Conservation (phyloP, 2,113 vertebrate species). For the Ammodytes marinus region DNA sequence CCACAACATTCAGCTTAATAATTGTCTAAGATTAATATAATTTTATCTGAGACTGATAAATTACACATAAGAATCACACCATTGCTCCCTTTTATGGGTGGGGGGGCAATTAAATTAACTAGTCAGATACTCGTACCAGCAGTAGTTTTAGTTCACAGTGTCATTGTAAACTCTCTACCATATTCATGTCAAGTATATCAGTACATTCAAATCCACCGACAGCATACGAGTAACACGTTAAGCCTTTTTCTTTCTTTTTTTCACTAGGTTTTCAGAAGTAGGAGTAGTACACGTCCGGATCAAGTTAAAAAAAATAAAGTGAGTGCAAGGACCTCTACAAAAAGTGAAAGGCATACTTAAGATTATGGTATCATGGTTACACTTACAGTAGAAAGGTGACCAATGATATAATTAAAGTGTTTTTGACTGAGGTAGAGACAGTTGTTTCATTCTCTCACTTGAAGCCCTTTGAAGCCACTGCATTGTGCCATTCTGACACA, state of each 20-base stretch:
- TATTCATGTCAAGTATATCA: conserved; percentile 77
- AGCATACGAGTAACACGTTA: conserved; percentile 14
- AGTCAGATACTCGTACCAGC: conserved; percentile 76
- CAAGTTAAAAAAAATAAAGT: conserved; percentile 34
- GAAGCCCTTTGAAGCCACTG: conserved; percentile 11
- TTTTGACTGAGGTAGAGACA: conserved; percentile 76
- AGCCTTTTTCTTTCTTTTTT: background rate
- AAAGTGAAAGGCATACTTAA: conserved; percentile 20
- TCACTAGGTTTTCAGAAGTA: conserved; percentile 28
- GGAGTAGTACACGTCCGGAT: conserved; percentile 22
- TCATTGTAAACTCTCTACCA: conserved; percentile 72
- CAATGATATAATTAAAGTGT: background rate
- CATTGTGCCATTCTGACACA: conserved; percentile 5
- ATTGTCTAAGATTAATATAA: conserved; percentile 32
- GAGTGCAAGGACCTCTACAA: conserved; percentile 51
- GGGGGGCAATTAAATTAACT: conserved; percentile 62
- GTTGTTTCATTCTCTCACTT: conserved; percentile 36
- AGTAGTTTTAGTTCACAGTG: conserved; percentile 81
- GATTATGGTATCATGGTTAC: background rate
- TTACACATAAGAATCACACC: conserved; percentile 61
- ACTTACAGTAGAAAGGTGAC: conserved; percentile 8
- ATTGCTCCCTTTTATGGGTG: conserved; percentile 15
- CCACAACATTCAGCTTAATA: conserved; percentile 22
- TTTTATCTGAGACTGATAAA: conserved; percentile 41
- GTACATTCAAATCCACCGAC: conserved; percentile 67